Evolutionary conservation across 2,888 invertebrate species (phyloP).

Genomic region (Ganaspis brasiliensis): DNA sequence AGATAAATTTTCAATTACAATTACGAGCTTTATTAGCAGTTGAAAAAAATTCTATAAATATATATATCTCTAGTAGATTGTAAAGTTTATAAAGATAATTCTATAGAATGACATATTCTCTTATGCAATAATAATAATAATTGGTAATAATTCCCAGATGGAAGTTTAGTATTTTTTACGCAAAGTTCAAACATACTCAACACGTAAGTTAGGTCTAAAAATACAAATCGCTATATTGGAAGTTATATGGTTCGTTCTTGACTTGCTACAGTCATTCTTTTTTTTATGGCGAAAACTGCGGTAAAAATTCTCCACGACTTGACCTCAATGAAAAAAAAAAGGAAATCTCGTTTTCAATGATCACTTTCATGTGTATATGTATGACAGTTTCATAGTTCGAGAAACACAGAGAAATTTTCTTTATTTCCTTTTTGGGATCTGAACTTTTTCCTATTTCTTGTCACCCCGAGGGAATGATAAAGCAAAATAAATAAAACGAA

Average conservation of each 20-base stretch:
- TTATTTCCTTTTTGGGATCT: background rate
- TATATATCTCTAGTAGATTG: too few species aligned
- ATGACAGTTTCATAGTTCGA: background rate
- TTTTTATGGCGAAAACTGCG: background rate
- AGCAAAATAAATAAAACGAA: background rate
- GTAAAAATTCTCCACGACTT: background rate
- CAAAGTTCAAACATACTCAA: too few species aligned
- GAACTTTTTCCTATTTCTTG: background rate
- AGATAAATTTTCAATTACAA: slow-evolving; percentile 3
- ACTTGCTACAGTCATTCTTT: background rate
- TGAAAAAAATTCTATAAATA: background rate
- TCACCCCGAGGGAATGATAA: background rate
- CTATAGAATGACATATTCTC: background rate
- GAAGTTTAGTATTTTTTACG: too few species aligned
- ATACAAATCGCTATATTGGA: background rate
- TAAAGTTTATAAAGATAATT: background rate
- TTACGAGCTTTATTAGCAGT: background rate
- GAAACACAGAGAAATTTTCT: background rate
- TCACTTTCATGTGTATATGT: slow-evolving; percentile 1
- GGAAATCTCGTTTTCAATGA: background rate
- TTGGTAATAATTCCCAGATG: too few species aligned
- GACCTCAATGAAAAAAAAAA: background rate
- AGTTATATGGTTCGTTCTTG: background rate
- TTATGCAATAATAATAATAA: too few species aligned
- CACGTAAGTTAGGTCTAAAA: background rate